These are phyloP conservation scores for Noturus placidus DNA, from an alignment of 2,113 vertebrate species.

Conservation along the genomic window DNA sequence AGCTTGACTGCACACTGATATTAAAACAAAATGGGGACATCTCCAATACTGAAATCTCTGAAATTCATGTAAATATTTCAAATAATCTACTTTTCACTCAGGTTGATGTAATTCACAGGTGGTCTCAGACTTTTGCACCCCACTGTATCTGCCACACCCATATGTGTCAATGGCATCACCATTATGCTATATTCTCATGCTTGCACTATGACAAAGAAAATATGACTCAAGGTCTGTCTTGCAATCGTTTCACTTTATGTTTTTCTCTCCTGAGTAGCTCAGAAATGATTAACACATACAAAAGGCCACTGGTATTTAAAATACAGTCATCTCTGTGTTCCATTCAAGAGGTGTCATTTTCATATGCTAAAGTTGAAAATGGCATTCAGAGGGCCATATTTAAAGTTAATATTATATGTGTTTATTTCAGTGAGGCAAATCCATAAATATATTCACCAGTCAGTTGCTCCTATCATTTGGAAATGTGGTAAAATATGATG, in stretches of 20 bases:
- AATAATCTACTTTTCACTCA: not conserved
- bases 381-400: not conserved
- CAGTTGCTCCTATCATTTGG: not conserved
- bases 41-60: not conserved
- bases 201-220: not conserved
- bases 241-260: not conserved
- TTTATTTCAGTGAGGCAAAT: not conserved
- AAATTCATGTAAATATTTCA: not conserved
- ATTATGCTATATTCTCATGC: not conserved
- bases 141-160: not conserved
- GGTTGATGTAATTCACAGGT: not conserved
- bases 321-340: constrained; percentile 1
- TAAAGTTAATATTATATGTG: not conserved
- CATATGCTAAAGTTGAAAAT: not conserved
- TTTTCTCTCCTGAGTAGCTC: not conserved
- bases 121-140: not conserved
- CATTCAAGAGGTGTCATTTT: not conserved
- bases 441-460: not conserved
- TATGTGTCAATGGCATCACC: not conserved
- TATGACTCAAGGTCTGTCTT: not conserved
- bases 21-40: not conserved
- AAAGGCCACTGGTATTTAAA: not conserved
- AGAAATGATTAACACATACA: not conserved
- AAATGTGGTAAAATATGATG: not conserved
- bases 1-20: not conserved